These are phyloP conservation scores for Drosophila truncata DNA, from an alignment of 1,140 invertebrate species.

Conservation along the genomic window DNA sequence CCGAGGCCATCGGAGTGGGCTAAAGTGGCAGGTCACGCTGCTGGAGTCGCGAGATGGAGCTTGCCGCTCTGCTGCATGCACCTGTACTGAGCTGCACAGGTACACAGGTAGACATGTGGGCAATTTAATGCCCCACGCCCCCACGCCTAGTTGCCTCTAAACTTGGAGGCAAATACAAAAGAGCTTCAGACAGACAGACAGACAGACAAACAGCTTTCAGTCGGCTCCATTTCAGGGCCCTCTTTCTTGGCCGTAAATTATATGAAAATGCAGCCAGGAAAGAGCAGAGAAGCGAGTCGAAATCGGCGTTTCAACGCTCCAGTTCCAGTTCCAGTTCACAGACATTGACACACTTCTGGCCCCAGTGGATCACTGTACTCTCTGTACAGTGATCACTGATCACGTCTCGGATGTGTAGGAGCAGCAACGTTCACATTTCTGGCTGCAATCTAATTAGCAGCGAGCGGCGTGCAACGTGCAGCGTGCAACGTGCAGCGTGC, in stretches of 20 bases:
- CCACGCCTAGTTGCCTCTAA: constrained; percentile 51
- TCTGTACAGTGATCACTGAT: constrained; percentile 32
- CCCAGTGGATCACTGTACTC: constrained; percentile 29
- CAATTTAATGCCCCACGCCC: constrained; percentile 69
- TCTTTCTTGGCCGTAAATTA: constrained; percentile 67
- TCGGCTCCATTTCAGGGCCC: constrained; percentile 56
- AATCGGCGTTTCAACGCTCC: constrained; percentile 69
- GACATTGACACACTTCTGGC: constrained; percentile 81
- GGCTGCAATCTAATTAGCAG: constrained; percentile 74
- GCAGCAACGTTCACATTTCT: constrained; percentile 55
- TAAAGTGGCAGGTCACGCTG: constrained; percentile 41
- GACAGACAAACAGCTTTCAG: constrained; percentile 46
- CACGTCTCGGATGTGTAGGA: constrained; percentile 68
- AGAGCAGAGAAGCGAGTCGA: constrained; percentile 54
- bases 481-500: constrained; percentile 60
- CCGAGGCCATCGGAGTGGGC: constrained; percentile 37
- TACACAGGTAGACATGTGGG: constrained; percentile 47
- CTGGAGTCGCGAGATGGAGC: constrained; percentile 18
- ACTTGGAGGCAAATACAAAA: constrained; percentile 49
- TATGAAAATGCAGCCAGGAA: constrained; percentile 55
- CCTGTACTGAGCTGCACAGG: constrained; percentile 34
- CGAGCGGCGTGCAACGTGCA: constrained; percentile 60
- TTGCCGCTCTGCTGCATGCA: constrained; percentile 55
- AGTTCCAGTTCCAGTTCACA: constrained; percentile 85
- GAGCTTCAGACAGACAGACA: constrained; percentile 33